Base-by-base conservation (phyloP, 2,888 invertebrate genomes). In the Anarsia innoxiella region DNA sequence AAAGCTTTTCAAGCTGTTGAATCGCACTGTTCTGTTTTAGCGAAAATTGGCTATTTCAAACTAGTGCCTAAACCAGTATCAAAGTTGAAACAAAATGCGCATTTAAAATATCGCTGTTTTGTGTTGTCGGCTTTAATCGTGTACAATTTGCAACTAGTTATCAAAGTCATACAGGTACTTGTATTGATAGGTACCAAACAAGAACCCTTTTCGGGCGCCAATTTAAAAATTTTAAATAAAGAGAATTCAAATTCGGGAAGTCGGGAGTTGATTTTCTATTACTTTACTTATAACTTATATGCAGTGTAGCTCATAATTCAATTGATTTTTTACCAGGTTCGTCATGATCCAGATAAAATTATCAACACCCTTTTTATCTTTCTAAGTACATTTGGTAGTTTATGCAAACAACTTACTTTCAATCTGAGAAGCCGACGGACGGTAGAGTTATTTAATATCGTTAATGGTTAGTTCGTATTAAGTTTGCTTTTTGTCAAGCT, bases 71-170 rank as follows among this genome's bases (percentile, higher is more conserved):
- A 55, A 33, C 40, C 58, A 1, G 19, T 52, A 12, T 56, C 65
- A 3, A 41, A 37, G 15, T 13, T 29, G 9, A 69, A 57, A 49
- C 45, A 40, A 19, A 41, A 23, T 15, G 33, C 70, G 6, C 74
- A 78, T 41, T 42, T 53, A 9, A 42, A 28, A 1, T 77, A 63
- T 39, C 56, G 74, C 3, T 30, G 40, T 23, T 14, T 66, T 3
- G 50, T 66, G 16, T 66, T 61, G 59, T 26, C 49, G 44, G 26
- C 66, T 25, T 56, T 78, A 4, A 12, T 71, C 2, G 42, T 44
- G 19, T 80, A 78, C 44, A 79, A 80, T 49, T 41, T 76, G 13
- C 80, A 79, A 48, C 75, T 74, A 48, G 11, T 79, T 4, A 53
- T 77, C 29, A 63, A 56, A 12, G 69, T 71, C 26, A 36, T 76